Percentiles rank a stretch among this genome's conserved stretches.
phyloP scores from a whole-genome alignment of 2,797 vertebrate species.

The Pelochelys cantorii region DNA sequence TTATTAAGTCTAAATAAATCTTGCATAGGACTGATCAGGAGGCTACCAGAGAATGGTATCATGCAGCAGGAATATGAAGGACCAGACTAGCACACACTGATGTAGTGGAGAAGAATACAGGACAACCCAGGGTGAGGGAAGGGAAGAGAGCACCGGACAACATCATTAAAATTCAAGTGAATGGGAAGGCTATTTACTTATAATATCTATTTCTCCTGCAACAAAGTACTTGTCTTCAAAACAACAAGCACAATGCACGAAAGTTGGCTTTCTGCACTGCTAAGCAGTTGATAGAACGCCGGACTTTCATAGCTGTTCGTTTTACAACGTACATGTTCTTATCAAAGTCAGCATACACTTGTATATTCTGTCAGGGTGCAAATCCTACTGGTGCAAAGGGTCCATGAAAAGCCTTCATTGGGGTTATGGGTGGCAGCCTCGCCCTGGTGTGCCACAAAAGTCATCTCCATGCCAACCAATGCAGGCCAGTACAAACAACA shows the following conservation, averaged over 20 bases:
- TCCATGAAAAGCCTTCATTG: neutral
- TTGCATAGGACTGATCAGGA: neutral
- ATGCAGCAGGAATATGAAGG: neutral
- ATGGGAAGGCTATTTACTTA: neutral
- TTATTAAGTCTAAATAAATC: neutral
- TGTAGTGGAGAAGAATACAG: neutral
- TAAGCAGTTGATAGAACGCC: neutral
- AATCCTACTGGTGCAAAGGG: too few relatives aligned
- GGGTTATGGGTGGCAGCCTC: neutral
- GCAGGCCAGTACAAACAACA: neutral
- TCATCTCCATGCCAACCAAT: neutral
- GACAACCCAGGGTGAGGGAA: neutral
- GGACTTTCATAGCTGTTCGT: neutral
- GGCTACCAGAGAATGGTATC: neutral
- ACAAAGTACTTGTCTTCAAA: neutral
- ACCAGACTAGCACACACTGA: neutral
- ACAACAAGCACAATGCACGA: neutral
- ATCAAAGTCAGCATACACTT: neutral
- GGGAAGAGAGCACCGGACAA: neutral
- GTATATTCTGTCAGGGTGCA: fast-evolving
- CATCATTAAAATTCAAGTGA: neutral
- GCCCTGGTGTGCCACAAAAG: neutral
- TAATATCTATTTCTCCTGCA: neutral
- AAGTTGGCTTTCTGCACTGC: neutral
- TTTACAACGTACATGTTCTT: neutral